phyloP scores from a whole-genome alignment of 1,140 invertebrate species.

The Prorops nasuta region DNA sequence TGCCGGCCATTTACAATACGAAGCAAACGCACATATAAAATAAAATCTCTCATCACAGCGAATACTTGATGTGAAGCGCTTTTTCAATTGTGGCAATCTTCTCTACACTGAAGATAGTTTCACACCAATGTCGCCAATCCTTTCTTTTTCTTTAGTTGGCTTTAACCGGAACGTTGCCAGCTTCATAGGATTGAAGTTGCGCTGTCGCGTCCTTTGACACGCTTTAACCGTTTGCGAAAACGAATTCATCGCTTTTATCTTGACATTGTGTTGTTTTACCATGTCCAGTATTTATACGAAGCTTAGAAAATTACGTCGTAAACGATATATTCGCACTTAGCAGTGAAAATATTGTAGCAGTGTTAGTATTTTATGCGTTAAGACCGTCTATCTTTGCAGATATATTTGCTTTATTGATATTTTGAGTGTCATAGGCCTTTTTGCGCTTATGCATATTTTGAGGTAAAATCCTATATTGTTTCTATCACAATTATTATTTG shows the following conservation, averaged over 20 bases:
- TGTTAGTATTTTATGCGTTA: conserved; percentile 9
- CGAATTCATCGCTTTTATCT: conserved; percentile 25
- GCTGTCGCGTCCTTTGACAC: conserved; percentile 48
- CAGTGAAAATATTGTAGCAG: conserved; percentile 16
- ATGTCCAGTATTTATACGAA: conserved; percentile 32
- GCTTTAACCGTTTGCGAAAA: conserved; percentile 41
- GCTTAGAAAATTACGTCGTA: conserved; percentile 30
- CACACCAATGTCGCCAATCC: too few relatives aligned
- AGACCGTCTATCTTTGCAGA: conserved; percentile 31
- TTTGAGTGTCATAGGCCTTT: conserved; percentile 44
- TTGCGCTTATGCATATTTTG: conserved; percentile 52
- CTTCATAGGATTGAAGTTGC: conserved; percentile 30
- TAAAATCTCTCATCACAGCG: too few relatives aligned
- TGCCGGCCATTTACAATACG: too few relatives aligned
- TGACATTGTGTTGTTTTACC: conserved; percentile 28
- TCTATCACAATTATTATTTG: background rate
- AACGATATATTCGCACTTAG: conserved; percentile 29
- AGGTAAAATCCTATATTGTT: conserved; percentile 31
- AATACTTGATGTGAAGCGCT: too few relatives aligned
- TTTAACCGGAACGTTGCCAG: too few relatives aligned
- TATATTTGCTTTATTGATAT: conserved; percentile 51
- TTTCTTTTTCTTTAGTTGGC: too few relatives aligned
- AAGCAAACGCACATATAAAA: too few relatives aligned
- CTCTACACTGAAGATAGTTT: too few relatives aligned
- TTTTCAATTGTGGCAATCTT: too few relatives aligned